Conservation (phyloP, 2,113 vertebrate genomes). For the Osmerus mordax region DNA sequence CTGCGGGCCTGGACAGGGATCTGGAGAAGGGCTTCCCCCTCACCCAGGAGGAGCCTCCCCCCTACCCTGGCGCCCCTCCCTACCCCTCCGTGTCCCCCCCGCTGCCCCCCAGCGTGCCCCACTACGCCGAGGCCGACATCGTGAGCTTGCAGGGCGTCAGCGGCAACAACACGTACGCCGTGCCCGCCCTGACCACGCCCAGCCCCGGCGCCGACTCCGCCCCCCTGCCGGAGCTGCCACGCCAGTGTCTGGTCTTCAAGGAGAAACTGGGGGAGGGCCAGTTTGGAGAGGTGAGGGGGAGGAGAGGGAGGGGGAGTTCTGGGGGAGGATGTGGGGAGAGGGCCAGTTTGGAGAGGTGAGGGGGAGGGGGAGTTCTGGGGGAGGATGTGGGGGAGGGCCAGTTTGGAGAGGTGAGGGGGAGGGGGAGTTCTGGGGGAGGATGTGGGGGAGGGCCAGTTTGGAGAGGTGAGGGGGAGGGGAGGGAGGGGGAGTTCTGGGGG, state of each 20-base stretch:
- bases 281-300: slow-evolving; percentile 83
- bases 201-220: slow-evolving; percentile 73
- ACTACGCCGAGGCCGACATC: slow-evolving; percentile 92
- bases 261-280: slow-evolving; percentile 93
- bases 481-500: too few species aligned
- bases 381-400: too few species aligned
- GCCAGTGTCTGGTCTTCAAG: slow-evolving; percentile 85
- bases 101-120: slow-evolving; percentile 81
- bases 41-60: slow-evolving; percentile 66
- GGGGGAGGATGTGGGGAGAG: too few species aligned
- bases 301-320: too few species aligned
- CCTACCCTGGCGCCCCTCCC: slow-evolving; percentile 74
- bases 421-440: too few species aligned
- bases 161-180: slow-evolving; percentile 89
- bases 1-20: slow-evolving; percentile 77
- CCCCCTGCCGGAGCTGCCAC: slow-evolving; percentile 81
- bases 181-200: slow-evolving; percentile 78
- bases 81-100: slow-evolving; percentile 70
- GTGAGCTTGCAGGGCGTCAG: slow-evolving; percentile 89
- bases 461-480: too few species aligned
- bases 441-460: too few species aligned
- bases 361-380: too few species aligned
- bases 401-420: too few species aligned
- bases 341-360: too few species aligned
- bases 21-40: slow-evolving; percentile 69